These are phyloP conservation scores for Hylaeus volcanicus DNA, from an alignment of 1,140 invertebrate species.

Conservation along the genomic window DNA sequence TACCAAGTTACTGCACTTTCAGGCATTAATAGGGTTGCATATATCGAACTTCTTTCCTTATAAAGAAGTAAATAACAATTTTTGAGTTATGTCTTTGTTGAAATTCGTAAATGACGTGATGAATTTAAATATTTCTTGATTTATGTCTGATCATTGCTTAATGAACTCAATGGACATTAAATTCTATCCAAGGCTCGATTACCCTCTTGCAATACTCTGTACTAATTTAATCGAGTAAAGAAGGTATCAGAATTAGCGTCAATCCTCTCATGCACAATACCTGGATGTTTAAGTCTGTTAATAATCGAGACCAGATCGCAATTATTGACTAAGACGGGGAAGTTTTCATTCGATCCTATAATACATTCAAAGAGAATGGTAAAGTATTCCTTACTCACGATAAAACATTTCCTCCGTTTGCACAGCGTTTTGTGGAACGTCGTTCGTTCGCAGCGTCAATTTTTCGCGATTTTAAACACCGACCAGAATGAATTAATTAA, in stretches of 20 bases:
- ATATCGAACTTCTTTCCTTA: too few species aligned
- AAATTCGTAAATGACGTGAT: too few species aligned
- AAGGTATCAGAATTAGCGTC: too few species aligned
- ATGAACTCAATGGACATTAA: too few species aligned
- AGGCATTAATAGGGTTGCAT: too few species aligned
- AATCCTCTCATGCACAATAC: background rate
- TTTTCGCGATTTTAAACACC: conserved; percentile 20
- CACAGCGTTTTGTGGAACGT: background rate
- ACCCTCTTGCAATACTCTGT: too few species aligned
- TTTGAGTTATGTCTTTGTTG: too few species aligned
- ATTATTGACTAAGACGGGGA: conserved; percentile 5
- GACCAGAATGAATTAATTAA: conserved; percentile 37
- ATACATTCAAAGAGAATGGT: conserved; percentile 16
- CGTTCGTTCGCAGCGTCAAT: conserved; percentile 1
- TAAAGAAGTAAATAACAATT: too few species aligned
- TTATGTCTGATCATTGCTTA: too few species aligned
- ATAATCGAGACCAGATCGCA: background rate
- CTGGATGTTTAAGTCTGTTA: background rate
- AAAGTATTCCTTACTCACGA: conserved; percentile 8
- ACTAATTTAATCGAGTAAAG: background rate
- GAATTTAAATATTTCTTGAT: too few species aligned
- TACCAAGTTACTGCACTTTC: too few species aligned
- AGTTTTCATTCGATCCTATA: conserved; percentile 6
- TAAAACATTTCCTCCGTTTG: conserved; percentile 29
- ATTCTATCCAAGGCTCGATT: too few species aligned